phyloP scores from a whole-genome alignment of 2,888 invertebrate species.

The Cactoblastis cactorum region DNA sequence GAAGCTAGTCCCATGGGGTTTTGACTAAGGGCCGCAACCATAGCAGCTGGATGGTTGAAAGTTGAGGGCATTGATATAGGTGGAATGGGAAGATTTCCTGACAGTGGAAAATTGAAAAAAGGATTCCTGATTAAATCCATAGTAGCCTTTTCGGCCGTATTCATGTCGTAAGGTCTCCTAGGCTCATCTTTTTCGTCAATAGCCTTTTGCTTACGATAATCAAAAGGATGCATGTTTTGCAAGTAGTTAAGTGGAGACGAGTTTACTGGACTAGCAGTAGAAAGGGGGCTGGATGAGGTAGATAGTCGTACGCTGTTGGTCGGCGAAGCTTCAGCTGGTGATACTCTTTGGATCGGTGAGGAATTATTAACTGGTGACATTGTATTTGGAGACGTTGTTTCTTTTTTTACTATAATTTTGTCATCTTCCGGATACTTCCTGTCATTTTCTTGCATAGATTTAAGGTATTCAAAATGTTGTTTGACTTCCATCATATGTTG shows the following conservation, averaged over 20 bases:
- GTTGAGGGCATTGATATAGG: slow-evolving; percentile 73
- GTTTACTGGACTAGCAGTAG: slow-evolving; percentile 80
- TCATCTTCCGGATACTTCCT: slow-evolving; percentile 33
- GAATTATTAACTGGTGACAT: slow-evolving; percentile 46
- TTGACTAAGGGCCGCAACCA: slow-evolving; percentile 81
- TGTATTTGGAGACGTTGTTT: slow-evolving; percentile 51
- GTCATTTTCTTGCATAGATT: slow-evolving; percentile 65
- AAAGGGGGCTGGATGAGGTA: slow-evolving; percentile 71
- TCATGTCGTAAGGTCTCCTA: slow-evolving; percentile 69
- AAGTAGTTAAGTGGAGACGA: slow-evolving; percentile 91
- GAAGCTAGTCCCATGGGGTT: slow-evolving; percentile 81
- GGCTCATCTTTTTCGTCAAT: slow-evolving; percentile 55
- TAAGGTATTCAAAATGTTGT: slow-evolving; percentile 61
- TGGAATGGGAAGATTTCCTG: slow-evolving; percentile 81
- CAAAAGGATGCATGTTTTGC: slow-evolving; percentile 97
- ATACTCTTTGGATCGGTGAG: slow-evolving; percentile 51
- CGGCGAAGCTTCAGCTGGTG: slow-evolving; percentile 64
- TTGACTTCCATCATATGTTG: slow-evolving; percentile 72
- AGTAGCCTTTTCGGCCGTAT: slow-evolving; percentile 59
- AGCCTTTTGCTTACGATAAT: slow-evolving; percentile 85
- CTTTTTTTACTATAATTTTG: slow-evolving; percentile 49
- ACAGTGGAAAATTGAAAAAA: slow-evolving; percentile 81
- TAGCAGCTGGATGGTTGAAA: slow-evolving; percentile 81
- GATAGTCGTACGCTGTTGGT: slow-evolving; percentile 59
- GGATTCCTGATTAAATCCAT: slow-evolving; percentile 83